Percentiles rank a stretch among this genome's conserved stretches.
Evolutionary conservation across 1,140 invertebrate genomes (phyloP).

Genomic region (Cyclargus thomasi): DNA sequence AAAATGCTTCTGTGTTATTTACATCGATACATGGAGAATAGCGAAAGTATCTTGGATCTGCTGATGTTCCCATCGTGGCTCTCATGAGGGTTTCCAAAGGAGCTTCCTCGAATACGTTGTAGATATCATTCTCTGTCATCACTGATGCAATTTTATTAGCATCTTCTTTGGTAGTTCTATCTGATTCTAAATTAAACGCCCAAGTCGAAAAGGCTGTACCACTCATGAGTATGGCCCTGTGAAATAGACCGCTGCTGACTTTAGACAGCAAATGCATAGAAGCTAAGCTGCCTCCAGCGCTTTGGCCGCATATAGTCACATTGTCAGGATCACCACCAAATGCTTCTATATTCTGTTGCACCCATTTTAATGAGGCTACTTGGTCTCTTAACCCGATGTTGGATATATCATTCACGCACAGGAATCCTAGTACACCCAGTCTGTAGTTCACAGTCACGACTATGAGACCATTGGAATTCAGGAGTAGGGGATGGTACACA

Average conservation of each 20-base stretch:
- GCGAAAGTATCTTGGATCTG: neutral
- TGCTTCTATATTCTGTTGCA: slow-evolving; percentile 58
- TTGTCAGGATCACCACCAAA: slow-evolving; percentile 72
- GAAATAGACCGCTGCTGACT: slow-evolving; percentile 42
- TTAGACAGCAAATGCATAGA: slow-evolving; percentile 53
- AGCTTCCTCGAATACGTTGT: slow-evolving; percentile 38
- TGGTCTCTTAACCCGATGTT: slow-evolving; percentile 62
- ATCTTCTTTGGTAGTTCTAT: slow-evolving; percentile 39
- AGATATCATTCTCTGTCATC: slow-evolving; percentile 40
- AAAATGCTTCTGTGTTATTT: slow-evolving; percentile 42
- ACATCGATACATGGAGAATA: slow-evolving; percentile 43
- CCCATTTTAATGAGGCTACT: slow-evolving; percentile 57
- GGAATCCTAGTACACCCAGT: slow-evolving; percentile 42
- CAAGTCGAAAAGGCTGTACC: slow-evolving; percentile 52
- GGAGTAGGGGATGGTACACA: slow-evolving; percentile 68
- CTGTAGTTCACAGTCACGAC: slow-evolving; percentile 49
- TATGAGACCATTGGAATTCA: slow-evolving; percentile 45
- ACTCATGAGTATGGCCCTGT: slow-evolving; percentile 40
- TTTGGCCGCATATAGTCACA: slow-evolving; percentile 71
- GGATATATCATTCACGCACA: slow-evolving; percentile 35
- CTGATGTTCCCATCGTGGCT: neutral
- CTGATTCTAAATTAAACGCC: slow-evolving; percentile 51
- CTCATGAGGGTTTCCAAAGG: slow-evolving; percentile 34
- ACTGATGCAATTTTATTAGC: slow-evolving; percentile 42
- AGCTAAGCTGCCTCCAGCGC: slow-evolving; percentile 61